These are phyloP conservation scores for Tachyglossus aculeatus DNA, from an alignment of 2,797 vertebrate species.

Conservation along the genomic window DNA sequence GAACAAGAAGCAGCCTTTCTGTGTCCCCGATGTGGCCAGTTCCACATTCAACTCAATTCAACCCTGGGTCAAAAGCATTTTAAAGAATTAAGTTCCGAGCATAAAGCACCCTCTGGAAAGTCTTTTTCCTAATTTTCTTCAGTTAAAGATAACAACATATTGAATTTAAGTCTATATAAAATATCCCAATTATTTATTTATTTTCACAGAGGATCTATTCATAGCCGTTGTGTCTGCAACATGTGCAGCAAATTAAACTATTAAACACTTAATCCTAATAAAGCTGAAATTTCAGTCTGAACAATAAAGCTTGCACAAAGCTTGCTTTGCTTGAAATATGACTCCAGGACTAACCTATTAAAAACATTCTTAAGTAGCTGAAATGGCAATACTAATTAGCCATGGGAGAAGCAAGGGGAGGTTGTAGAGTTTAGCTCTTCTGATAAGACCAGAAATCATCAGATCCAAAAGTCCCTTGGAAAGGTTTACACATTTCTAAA, in stretches of 20 bases:
- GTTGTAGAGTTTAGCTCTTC: background rate
- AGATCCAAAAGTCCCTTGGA: background rate
- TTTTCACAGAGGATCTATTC: constrained; percentile 68
- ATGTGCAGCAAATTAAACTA: constrained; percentile 72
- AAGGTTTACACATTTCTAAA: background rate
- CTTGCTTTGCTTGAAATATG: constrained; percentile 41
- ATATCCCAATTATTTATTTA: constrained; percentile 56
- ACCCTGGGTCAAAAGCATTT: constrained; percentile 23
- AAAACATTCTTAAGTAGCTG: constrained; percentile 26
- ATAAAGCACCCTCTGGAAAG: constrained; percentile 43
- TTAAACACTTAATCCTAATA: constrained; percentile 75
- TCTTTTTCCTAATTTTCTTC: constrained; percentile 55
- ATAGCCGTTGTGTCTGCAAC: constrained; percentile 53
- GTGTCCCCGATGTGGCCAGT: background rate
- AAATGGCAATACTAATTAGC: constrained; percentile 39
- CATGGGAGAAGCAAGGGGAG: constrained; percentile 11
- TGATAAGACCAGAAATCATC: background rate
- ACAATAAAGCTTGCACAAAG: constrained; percentile 58
- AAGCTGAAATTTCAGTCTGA: constrained; percentile 68
- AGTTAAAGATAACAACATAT: constrained; percentile 58
- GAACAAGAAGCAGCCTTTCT: background rate
- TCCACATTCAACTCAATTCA: constrained; percentile 19
- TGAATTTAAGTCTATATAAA: constrained; percentile 63
- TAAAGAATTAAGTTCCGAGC: constrained; percentile 52
- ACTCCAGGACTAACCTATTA: constrained; percentile 52